Base-by-base conservation (phyloP, 2,888 invertebrate species). In the Diadegma fenestrale region DNA sequence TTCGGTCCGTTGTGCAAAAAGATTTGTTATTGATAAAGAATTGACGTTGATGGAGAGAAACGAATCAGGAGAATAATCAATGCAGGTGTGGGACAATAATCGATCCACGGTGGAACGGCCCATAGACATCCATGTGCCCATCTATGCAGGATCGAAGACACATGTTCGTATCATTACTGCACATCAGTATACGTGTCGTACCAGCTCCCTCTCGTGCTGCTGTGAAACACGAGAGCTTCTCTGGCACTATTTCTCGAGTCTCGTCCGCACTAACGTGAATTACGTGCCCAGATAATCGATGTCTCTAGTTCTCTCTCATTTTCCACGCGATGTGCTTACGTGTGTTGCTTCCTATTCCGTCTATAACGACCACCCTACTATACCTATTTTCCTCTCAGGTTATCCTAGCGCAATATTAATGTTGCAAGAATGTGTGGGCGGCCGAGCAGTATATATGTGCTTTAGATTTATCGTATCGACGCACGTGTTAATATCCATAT, bases 201-300 rank as follows among this genome's bases (percentile, higher is more conserved):
- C 63, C 0, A 48, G 45, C 78, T 43, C 48, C 37, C 61, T 41
- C 61, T 48, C 30, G 63, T 37, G 37, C 37, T 63, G 48, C 71
- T 63, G 78, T 69, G 69, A 79, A 71, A 79, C 79, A 63, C 37
- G 71, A 79, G 79, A 71, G 69, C 37, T 71, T 37, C 61, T 71
- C 63, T 26, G 48, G 45, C 22, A 71, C 48, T 71, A 79, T 79
- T 79, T 71, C 79, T 79, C 79, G 71, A 79, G 79, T 48, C 79
- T 79, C 48, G 71, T 71, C 61, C 69, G 41, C 41, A 63, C 79
- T 63, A 71, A 48, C 80, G 73, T 68, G 73, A 80, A 73, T 73
- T 75, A 80, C 80, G 66, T 66, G 73, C 73, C 63, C 14, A 69
- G 78, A 75, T 85, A 85, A 85, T 85, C 84, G 78, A 85, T 85